Base-by-base conservation (phyloP, 2,888 invertebrate genomes). In the Limenitis camilla region DNA sequence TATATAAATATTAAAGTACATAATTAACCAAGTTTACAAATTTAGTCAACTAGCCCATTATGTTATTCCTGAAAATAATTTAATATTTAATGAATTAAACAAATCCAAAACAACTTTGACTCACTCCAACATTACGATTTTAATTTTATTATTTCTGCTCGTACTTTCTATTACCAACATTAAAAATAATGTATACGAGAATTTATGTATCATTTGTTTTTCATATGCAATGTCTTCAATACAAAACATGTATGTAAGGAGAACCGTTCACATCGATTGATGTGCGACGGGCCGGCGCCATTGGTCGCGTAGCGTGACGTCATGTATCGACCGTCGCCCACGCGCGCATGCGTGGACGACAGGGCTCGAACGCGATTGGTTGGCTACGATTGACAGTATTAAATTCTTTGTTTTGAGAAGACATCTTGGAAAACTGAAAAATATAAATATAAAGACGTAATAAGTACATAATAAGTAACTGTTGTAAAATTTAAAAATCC, bases 291-390 rank as follows among this genome's bases (percentile, higher is more conserved):
- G 56, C 60, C 62, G 79, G 74, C 81, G 82, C 81, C 81, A 84
- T 84, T 84, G 84, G 82, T 71, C 73, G 72, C 63, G 64, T 59
- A 50, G 49, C 55, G 81, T 82, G 82, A 83, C 85, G 84, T 85
- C 84, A 82, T 48, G 60, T 82, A 84, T 85, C 84, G 85, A 84
- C 76, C 82, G 71, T 63, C 82, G 77, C 83, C 82, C 75, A 80
- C 81, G 54, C 77, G 75, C 85, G 85, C 85, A 83, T 83, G 85
- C 85, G 85, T 65, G 67, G 61, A 56, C 46, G 19, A 29, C 44
- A 43, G 55, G 62, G 55, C 72, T 68, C 61, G 55, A 58, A 67
- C 67, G 67, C 66, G 68, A 84, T 81, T 84, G 81, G 84, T 60
- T 63, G 58, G 56, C 59, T 68, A 60, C 65, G 67, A 40, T 62